Conservation (phyloP, 2,113 vertebrate species). For the Notiomystis cincta region DNA sequence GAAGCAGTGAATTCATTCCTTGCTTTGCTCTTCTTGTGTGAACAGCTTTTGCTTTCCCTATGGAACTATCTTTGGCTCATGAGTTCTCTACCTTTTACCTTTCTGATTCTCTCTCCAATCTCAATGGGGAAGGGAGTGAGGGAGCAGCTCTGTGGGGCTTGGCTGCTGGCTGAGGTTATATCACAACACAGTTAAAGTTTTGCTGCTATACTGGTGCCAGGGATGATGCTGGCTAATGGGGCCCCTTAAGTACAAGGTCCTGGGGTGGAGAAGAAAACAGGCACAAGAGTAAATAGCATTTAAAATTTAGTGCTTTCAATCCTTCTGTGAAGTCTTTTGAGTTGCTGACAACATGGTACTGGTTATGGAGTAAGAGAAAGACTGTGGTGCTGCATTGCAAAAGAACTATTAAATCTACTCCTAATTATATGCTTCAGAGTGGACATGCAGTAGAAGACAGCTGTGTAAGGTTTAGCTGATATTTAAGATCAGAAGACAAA, state of each 20-base stretch:
- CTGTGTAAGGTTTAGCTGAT: neutral
- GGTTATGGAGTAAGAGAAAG: neutral
- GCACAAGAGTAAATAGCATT: neutral
- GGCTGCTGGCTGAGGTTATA: neutral
- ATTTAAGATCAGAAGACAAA: neutral
- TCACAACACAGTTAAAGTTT: neutral
- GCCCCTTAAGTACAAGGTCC: neutral
- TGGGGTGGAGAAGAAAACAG: neutral
- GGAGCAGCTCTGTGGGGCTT: neutral
- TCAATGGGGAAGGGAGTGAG: neutral
- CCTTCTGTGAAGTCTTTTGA: neutral
- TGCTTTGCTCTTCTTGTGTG: neutral
- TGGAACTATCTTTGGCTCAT: neutral
- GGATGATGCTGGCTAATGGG: neutral
- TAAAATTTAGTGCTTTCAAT: neutral
- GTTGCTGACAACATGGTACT: neutral
- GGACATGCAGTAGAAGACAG: rapidly evolving
- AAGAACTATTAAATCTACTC: neutral
- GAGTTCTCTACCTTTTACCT: neutral
- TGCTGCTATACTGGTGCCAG: neutral
- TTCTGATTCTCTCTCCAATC: rapidly evolving
- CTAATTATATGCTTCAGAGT: neutral
- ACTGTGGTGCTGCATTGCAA: neutral
- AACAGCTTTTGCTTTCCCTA: neutral
- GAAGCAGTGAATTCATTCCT: neutral